A percentile compares a stretch with the other conserved stretches of the same genome.
phyloP scores from a whole-genome alignment of 2,797 vertebrate species.

The Aplochiton taeniatus region DNA sequence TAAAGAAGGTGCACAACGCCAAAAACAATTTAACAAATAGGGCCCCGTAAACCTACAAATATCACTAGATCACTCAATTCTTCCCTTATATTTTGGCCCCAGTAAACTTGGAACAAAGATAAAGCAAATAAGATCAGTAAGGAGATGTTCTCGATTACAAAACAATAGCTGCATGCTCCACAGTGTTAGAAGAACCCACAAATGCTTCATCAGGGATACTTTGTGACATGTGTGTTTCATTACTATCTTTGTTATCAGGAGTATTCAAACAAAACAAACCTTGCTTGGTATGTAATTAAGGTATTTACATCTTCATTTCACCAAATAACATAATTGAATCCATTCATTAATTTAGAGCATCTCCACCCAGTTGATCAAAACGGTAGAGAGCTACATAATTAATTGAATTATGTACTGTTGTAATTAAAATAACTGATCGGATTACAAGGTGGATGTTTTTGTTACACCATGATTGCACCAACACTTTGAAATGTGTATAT shows the following conservation, averaged over 20 bases:
- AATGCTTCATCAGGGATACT: conserved; percentile 31
- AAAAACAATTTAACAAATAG: conserved; percentile 53
- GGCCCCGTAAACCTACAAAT: conserved; percentile 34
- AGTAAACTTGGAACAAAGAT: conserved; percentile 38
- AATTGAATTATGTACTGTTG: no score
- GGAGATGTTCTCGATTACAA: conserved; percentile 24
- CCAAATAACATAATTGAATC: no score
- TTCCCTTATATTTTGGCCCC: conserved; percentile 60
- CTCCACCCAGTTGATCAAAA: not conserved
- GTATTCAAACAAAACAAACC: no score
- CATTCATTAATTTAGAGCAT: no score
- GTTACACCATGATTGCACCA: no score
- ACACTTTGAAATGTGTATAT: no score
- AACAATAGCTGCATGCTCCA: conserved; percentile 59
- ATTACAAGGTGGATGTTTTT: no score
- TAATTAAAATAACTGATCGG: no score
- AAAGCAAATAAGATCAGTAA: conserved; percentile 17
- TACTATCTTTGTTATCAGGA: not conserved
- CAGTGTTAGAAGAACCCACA: conserved; percentile 45
- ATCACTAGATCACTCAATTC: conserved; percentile 22
- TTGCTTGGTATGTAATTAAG: not conserved
- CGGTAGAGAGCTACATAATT: no score
- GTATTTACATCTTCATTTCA: not conserved
- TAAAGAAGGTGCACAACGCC: conserved; percentile 38
- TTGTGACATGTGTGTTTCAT: conserved; percentile 21